Conservation (phyloP, 2,888 invertebrate species). For the Dasypolia templi region DNA sequence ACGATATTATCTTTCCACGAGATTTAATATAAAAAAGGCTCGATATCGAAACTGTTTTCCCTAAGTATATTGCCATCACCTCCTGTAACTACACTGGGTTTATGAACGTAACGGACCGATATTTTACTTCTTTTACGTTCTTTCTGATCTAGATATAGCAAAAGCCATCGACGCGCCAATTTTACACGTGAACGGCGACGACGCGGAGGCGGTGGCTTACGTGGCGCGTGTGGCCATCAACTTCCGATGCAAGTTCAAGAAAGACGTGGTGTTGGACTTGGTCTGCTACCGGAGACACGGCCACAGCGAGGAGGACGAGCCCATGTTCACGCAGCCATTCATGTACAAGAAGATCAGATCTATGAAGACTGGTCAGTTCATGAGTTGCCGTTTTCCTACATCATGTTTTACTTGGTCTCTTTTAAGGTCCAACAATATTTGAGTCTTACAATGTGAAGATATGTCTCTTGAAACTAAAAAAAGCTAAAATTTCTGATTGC, state of each 20-base stretch:
- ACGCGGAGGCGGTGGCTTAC: conserved; percentile 97
- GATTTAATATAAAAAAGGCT: not conserved
- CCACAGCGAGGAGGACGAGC: conserved; percentile 98
- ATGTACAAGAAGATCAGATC: conserved; percentile 97
- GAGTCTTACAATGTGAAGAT: not conserved
- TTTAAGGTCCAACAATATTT: not conserved
- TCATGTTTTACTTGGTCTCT: not conserved
- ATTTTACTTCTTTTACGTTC: not conserved
- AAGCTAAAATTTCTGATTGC: conserved; percentile 58
- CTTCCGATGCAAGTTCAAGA: conserved; percentile 96
- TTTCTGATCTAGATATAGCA: conserved; percentile 92
- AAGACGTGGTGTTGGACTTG: conserved; percentile 96
- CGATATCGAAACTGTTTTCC: not conserved
- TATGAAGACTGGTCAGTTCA: conserved; percentile 87
- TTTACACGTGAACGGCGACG: conserved; percentile 98
- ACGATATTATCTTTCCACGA: not conserved
- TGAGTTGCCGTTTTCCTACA: not conserved
- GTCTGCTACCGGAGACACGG: conserved; percentile 96
- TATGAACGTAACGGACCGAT: not conserved
- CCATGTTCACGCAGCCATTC: conserved; percentile 98
- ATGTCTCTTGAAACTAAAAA: not conserved
- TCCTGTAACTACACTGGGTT: not conserved
- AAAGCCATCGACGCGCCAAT: conserved; percentile 97
- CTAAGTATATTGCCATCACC: conserved; percentile 70
- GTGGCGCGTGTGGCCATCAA: conserved; percentile 97